Evolutionary conservation across 2,797 vertebrate species (phyloP), one percentile per base, ranked within the genome.

Genomic region (Microhierax caerulescens): DNA sequence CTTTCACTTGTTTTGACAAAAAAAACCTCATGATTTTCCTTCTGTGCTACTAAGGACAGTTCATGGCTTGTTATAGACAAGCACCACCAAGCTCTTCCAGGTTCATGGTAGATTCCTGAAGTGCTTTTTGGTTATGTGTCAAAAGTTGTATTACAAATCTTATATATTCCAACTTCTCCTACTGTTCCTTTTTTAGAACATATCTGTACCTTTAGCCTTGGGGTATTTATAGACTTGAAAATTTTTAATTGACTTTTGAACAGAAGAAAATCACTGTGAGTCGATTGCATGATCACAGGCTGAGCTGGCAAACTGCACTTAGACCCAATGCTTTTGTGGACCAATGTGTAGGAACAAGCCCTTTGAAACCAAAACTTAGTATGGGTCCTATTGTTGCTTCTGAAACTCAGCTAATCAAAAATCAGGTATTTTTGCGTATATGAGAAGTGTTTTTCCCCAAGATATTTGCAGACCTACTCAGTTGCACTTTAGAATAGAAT

Each of bases 211-310:
- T 51, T 83, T 74, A 90, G 45, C 73, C 61, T 60, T 47, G 3
- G 4, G 20, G 34, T 37, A 13, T 48, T 64, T 57, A 37, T 1
- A 61, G 34, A 79, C 6, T 3, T 48, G 12, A 50, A 60, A 11
- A 2, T 3, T 32, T 76, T 79, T 73, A 34, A 45, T 57, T 86
- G 57, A n/a, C n/a, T 67, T 63, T 63, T 41, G 16, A 12, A 36
- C 7, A 39, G 51, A 63, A 11, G 65, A 57, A 85, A 88, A 70
- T 59, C 32, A 8, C 28, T 63, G 18, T 0, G 0, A 36, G 65
- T 34, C 0, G 0, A 61, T 30, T 15, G 16, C 21, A 5, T 12
- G 32, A 57, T 32, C 14, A 27, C 5, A 23, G 28, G 32, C 70
- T 48, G 22, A 70, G 36, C 37, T 50, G 36, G 8, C 7, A 53